Base-by-base conservation (phyloP, 2,888 invertebrate species). In the Ophioninae sp. region DNA sequence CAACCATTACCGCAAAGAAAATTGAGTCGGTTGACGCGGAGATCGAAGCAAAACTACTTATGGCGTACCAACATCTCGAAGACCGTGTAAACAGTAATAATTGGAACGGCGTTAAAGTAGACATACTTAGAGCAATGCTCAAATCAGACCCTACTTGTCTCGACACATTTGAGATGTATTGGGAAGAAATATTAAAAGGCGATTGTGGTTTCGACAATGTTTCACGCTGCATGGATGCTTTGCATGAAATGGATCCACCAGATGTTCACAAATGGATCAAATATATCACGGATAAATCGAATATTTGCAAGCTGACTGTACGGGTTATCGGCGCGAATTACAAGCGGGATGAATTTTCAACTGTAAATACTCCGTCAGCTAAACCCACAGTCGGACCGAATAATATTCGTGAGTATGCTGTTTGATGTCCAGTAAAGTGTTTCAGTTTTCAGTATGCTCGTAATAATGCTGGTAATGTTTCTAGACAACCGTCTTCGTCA, bases 111-210 rank as follows among this genome's bases (percentile, higher is more conserved):
- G 10, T 20, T 0, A 72, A 72, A 39, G n/a, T 10, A 10, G 23
- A 13, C n/a, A 23, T 59, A 1, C 6, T 58, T 9, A 9, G 5
- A 64, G 6, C 10, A 7, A 10, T 39, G 5, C 67, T 2, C 2
- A 44, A 20, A 10, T 0, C 7, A 0, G 44, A 22, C 22, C 6
- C 13, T 6, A 9, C 2, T 9, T 37, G 1, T 8, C 65, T 3
- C 3, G 8, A 2, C 8, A 59, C 58, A 39, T 37, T 59, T 39
- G 7, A 20, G 20, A 2, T 1, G 0, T 39, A 59, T 30, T 72
- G 71, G 71, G 10, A 72, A 7, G 71, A 72, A 37, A 72, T 72
- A 8, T 22, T 72, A 6, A 9, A 13, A 10, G 39, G 71, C 8
- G 20, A 22, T 17, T 22, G 13, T 37, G 7, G 9, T 22, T 72